Evolutionary conservation across 2,113 vertebrate genomes (phyloP).

Genomic region (Setophaga petechia): DNA sequence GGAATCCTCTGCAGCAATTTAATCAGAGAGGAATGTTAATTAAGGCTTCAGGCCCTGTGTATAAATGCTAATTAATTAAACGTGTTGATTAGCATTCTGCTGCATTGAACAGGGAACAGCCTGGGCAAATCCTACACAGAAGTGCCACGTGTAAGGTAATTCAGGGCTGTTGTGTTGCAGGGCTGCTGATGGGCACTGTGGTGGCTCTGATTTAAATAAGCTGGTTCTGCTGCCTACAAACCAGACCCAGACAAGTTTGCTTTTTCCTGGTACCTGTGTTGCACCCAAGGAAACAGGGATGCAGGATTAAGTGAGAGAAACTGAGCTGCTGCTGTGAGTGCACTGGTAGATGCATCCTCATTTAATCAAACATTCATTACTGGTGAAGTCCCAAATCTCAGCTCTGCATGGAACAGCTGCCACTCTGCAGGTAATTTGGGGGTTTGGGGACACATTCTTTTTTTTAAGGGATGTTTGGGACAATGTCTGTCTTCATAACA

Average conservation of each 20-base stretch:
- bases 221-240: neutral
- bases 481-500: neutral
- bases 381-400: neutral
- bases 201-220: neutral
- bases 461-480: neutral
- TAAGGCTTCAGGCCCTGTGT: constrained; percentile 19
- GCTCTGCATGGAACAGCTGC: neutral
- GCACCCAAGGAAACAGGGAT: neutral
- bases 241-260: fast-evolving
- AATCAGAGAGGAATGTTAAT: constrained; percentile 65
- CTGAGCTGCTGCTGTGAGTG: fast-evolving
- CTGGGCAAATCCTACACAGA: neutral
- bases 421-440: neutral
- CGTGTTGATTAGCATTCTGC: constrained; percentile 48
- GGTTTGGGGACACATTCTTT: neutral
- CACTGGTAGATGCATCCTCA: neutral
- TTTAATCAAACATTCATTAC: neutral
- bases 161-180: neutral
- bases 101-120: neutral
- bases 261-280: neutral
- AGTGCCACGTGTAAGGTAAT: constrained; percentile 23
- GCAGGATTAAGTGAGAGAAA: neutral
- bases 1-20: constrained; percentile 55
- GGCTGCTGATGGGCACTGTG: neutral
- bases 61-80: constrained; percentile 58